Evolutionary conservation across 1,140 invertebrate genomes (phyloP).

Genomic region (Trichonephila clavipes): DNA sequence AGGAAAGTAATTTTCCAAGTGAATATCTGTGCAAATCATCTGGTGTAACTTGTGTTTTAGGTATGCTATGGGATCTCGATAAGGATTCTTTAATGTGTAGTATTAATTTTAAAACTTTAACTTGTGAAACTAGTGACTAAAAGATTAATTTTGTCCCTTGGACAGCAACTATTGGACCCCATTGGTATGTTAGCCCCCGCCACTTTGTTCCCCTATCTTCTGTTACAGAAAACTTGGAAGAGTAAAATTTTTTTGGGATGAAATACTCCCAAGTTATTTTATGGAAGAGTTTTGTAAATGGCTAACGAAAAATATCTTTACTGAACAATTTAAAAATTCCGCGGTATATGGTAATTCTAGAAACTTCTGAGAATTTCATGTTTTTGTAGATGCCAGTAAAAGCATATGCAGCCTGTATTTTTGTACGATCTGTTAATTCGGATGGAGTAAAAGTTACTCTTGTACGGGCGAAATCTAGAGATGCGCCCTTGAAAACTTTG

Average conservation of each 20-base stretch:
- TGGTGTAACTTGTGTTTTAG: too few species aligned
- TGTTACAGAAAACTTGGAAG: neutral
- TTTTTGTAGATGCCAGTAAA: constrained; percentile 45
- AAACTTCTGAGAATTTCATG: neutral
- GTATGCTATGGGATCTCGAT: too few species aligned
- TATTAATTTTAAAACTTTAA: too few species aligned
- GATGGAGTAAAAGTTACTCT: too few species aligned
- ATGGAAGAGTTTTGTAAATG: constrained; percentile 21
- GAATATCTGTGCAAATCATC: too few species aligned
- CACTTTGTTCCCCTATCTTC: constrained; percentile 13
- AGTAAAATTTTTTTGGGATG: neutral
- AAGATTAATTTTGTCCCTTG: neutral
- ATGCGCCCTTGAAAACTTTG: neutral
- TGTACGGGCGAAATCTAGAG: neutral
- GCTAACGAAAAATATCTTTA: neutral
- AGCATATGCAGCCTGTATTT: neutral
- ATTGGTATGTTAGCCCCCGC: constrained; percentile 6
- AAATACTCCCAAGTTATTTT: neutral
- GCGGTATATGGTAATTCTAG: neutral
- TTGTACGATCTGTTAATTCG: neutral
- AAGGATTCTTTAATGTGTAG: too few species aligned
- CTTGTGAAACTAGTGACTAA: too few species aligned
- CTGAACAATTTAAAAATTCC: neutral
- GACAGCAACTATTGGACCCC: constrained; percentile 19
- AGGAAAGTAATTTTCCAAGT: neutral